Evolutionary conservation across 2,888 invertebrate species (phyloP).

Genomic region (Anagyrus pseudococci): DNA sequence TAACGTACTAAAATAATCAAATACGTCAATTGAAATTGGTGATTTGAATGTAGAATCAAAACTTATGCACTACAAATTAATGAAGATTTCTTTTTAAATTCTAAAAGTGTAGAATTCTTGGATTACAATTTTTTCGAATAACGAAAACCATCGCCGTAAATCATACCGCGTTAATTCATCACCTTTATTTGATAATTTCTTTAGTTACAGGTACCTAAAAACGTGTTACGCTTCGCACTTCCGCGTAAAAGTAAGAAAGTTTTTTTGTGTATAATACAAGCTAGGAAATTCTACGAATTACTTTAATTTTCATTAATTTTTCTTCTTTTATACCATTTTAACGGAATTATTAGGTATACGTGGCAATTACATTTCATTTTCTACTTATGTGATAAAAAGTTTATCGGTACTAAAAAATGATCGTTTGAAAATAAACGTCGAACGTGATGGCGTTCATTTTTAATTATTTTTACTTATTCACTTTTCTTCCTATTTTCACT

Average conservation of each 20-base stretch:
- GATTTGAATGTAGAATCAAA: too few species aligned
- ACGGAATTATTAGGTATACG: slow-evolving; percentile 4
- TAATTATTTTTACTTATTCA: slow-evolving; percentile 2
- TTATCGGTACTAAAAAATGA: slow-evolving; percentile 37
- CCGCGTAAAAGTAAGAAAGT: slow-evolving; percentile 48
- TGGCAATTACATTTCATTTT: slow-evolving; percentile 19
- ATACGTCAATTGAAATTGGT: too few species aligned
- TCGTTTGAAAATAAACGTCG: slow-evolving; percentile 41
- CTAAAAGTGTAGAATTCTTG: too few species aligned
- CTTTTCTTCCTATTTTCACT: not conserved
- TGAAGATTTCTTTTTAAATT: too few species aligned
- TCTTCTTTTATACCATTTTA: slow-evolving; percentile 12
- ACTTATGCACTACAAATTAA: too few species aligned
- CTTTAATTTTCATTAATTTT: slow-evolving; percentile 27
- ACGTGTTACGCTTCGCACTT: slow-evolving; percentile 42
- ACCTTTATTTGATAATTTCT: slow-evolving; percentile 34
- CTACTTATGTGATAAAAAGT: slow-evolving; percentile 40
- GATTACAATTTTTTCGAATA: too few species aligned
- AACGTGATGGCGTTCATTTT: not conserved
- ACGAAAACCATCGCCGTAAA: too few species aligned
- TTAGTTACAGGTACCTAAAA: slow-evolving; percentile 49
- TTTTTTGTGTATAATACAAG: slow-evolving; percentile 42
- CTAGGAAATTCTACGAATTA: slow-evolving; percentile 39
- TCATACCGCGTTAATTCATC: slow-evolving; percentile 1
- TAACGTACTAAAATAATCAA: too few species aligned